Base-by-base conservation (phyloP, 2,888 invertebrate genomes). In the Halictus ligatus region DNA sequence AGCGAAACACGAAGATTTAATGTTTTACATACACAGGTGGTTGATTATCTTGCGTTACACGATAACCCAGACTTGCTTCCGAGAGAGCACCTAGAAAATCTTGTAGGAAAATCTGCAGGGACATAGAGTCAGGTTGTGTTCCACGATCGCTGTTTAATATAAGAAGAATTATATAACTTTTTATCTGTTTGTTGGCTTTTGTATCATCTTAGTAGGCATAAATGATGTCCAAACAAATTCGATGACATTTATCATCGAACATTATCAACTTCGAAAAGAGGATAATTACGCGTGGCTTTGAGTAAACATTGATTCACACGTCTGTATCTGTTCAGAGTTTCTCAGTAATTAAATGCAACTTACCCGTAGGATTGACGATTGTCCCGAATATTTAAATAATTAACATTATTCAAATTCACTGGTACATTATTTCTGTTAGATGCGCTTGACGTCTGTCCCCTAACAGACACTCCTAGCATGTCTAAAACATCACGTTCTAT, bases 51-150 rank as follows among this genome's bases (percentile, higher is more conserved):
- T 94, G 93, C 78, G 94, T 94, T 71, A 93, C 87, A 75, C 94
- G 92, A 81, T 93, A 88, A 89, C 93, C 92, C 88, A 94, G 89
- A 86, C 94, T 94, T 75, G 94, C 92, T 81, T 96, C 95, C 18
- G 96, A 96, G 81, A 96, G 93, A 94, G 96, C 96, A 50, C 96
- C 95, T 83, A 96, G 96, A 89, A 96, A 96, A 90, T 96, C 96
- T 91, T 96, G 96, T 85, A 96, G 95, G 86, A 96, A 93, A 93
- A 96, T 95, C 91, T 96, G 96, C 89, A 96, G 95, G 43, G 90
- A 85, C 64, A 80, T 75, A 29, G 96, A 93, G 46, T 88, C 78
- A 78, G 90, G 89, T 84, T 90, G 90, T 69, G 92, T 91, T 72
- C 92, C 90, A 71, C 91, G 92, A 84, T 90, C 90, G 87, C 93